Evolutionary conservation across 2,797 vertebrate species (phyloP), one percentile per base, ranked within the genome.

Genomic region (Chanos chanos): DNA sequence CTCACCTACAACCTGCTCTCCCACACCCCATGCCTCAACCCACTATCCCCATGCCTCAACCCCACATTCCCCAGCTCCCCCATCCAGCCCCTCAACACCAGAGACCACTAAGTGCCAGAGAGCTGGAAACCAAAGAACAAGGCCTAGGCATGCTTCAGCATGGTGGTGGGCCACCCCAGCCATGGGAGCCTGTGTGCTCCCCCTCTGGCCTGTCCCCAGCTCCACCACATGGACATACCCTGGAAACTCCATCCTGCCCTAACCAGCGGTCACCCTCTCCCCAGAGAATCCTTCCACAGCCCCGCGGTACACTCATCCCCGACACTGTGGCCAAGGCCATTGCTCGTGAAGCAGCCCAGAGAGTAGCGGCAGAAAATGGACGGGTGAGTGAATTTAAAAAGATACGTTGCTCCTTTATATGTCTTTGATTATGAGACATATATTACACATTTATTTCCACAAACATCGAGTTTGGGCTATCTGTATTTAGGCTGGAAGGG

Each of bases 271-370:
- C 94, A 0, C 96, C 94, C 0, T 98, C 95, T 0, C 95, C 96
- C 0, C 95, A 96, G 79, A 89, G 96, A 52, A 94, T 96, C 49
- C 93, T 98, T 4, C 96, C 96, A 0, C 96, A 98, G 72, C 94
- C 96, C 0, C 84, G 94, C 66, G 96, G 96, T 9, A 78, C 92
- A 0, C 94, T 94, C 0, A 86, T 99, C 64, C 91, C 96, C 1
- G 91, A 91, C 70, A 95, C 92, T 0, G 89, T 95, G n/a, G 96
- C 95, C 57, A 97, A 97, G 89, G 95, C 96, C 79, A 98, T 98
- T 73, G 95, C 96, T 5, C 87, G 94, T 28, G 93, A 98, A 82
- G 97, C 95, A 1, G 96, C 95, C 0, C 94, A 97, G 40, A 88
- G 94, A 51, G 92, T 95, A 75, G 89, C 88, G 7, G 94, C 93